Percentiles rank a stretch among this genome's conserved stretches.
Conservation (phyloP, 2,888 invertebrate species). For the Pterobdella sp. region DNA sequence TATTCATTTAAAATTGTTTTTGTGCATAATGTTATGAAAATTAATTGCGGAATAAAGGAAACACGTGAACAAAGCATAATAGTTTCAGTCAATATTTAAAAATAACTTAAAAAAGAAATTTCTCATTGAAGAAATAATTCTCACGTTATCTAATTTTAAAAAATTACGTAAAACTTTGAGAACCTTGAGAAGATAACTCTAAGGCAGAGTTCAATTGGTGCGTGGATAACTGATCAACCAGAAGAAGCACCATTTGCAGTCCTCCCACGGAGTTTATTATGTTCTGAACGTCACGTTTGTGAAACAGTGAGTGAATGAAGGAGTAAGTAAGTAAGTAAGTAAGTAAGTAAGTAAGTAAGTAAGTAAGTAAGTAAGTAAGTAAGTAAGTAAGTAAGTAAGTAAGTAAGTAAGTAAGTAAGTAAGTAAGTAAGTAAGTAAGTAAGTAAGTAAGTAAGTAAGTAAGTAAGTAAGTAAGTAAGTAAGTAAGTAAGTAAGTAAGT, state of each 20-base stretch:
- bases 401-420: not conserved
- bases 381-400: not conserved
- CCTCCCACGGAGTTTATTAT: conserved; percentile 22
- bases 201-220: not conserved
- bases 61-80: too few species aligned
- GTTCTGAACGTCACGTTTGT: not conserved
- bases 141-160: not conserved
- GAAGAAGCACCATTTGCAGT: conserved; percentile 10
- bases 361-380: not conserved
- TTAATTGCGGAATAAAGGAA: too few species aligned
- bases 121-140: not conserved
- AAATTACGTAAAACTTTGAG: not conserved
- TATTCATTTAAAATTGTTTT: too few species aligned
- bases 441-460: not conserved
- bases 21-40: too few species aligned
- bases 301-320: not conserved
- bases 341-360: not conserved
- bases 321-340: not conserved
- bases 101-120: not conserved
- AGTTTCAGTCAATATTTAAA: not conserved
- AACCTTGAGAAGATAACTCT: not conserved
- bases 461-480: not conserved
- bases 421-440: not conserved
- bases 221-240: conserved; percentile 10
- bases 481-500: not conserved